A percentile compares a stretch with the other conserved stretches of the same genome.
Conservation (phyloP, 2,888 invertebrate species). For the Labia minor region DNA sequence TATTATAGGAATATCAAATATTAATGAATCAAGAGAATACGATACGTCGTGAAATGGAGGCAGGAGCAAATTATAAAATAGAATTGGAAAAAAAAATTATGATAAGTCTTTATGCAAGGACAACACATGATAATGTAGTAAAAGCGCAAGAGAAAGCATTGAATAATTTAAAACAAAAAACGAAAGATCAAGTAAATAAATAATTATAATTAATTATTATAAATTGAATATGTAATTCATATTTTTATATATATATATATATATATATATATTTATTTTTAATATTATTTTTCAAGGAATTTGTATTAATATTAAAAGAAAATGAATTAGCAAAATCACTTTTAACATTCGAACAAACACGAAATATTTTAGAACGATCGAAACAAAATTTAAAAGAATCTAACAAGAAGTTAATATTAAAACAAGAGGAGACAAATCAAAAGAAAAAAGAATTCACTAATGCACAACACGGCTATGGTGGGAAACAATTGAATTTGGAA, state of each 20-base stretch:
- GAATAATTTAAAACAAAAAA: constrained; percentile 35
- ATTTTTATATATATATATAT: too few species aligned
- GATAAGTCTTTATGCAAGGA: constrained; percentile 51
- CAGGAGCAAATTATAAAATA: constrained; percentile 43
- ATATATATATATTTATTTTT: not conserved
- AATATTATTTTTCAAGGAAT: not conserved
- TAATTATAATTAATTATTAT: not conserved
- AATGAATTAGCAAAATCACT: constrained; percentile 27
- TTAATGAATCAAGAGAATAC: constrained; percentile 38
- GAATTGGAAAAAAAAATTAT: constrained; percentile 55
- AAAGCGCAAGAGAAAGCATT: constrained; percentile 22
- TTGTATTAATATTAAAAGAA: constrained; percentile 25
- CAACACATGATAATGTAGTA: constrained; percentile 57
- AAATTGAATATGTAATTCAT: not conserved
- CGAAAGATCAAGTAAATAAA: not conserved
- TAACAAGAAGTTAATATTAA: not conserved
- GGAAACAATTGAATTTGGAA: not conserved
- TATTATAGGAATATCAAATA: constrained; percentile 39
- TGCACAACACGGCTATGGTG: not conserved
- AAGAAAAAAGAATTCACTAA: not conserved
- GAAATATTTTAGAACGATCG: not conserved
- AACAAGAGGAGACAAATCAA: not conserved
- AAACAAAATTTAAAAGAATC: not conserved
- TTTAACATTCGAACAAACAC: constrained; percentile 17
- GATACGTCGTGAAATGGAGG: constrained; percentile 42